phyloP scores from a whole-genome alignment of 2,888 invertebrate species.

The Leuctra nigra region DNA sequence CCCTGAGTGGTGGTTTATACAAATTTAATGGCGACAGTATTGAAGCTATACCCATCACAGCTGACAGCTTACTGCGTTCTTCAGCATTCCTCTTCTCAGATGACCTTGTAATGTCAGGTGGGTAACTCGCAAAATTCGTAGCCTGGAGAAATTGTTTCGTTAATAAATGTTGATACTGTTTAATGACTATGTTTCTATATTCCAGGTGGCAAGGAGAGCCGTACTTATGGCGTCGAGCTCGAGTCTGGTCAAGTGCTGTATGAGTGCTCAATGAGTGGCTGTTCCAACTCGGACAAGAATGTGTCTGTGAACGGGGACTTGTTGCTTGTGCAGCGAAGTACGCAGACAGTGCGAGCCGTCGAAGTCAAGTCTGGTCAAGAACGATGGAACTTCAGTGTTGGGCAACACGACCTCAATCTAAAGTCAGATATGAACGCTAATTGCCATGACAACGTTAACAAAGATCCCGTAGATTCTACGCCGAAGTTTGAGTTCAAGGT shows the following conservation, averaged over 20 bases:
- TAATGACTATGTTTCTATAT: neutral
- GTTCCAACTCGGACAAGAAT: conserved; percentile 59
- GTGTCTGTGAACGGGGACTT: conserved; percentile 44
- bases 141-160: too few relatives aligned
- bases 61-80: conserved; percentile 72
- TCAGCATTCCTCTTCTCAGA: conserved; percentile 83
- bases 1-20: conserved; percentile 84
- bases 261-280: conserved; percentile 68
- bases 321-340: conserved; percentile 71
- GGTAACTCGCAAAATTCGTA: too few relatives aligned
- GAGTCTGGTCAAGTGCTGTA: conserved; percentile 64
- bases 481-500: conserved; percentile 55
- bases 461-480: conserved; percentile 32
- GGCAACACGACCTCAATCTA: conserved; percentile 71
- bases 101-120: conserved; percentile 75
- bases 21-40: conserved; percentile 85
- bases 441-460: conserved; percentile 31
- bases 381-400: conserved; percentile 94
- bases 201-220: conserved; percentile 74
- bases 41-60: conserved; percentile 75
- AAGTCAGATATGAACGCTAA: conserved; percentile 37
- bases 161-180: neutral
- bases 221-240: conserved; percentile 79
- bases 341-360: conserved; percentile 83
- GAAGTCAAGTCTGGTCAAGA: conserved; percentile 50